Evolutionary conservation across 2,113 vertebrate genomes (phyloP).

Genomic region (Aramus guarauna): DNA sequence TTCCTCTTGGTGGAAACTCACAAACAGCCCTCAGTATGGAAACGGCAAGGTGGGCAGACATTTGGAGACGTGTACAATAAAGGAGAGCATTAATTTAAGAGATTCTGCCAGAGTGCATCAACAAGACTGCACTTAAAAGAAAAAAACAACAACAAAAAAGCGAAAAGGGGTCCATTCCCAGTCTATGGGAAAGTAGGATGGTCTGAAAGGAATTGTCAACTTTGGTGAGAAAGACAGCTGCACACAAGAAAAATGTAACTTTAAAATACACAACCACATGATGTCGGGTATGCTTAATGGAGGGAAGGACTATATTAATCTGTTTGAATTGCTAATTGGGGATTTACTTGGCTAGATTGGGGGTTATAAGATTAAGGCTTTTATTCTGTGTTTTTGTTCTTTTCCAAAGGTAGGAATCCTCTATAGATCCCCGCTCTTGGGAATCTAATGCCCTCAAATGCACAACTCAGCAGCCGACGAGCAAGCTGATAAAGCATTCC

Average conservation of each 20-base stretch:
- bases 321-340: constrained; percentile 66
- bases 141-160: neutral
- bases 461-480: neutral
- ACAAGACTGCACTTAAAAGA: neutral
- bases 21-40: neutral
- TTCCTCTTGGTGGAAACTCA: neutral
- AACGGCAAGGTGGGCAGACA: neutral
- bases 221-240: constrained; percentile 36
- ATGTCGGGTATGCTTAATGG: constrained; percentile 11
- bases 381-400: constrained; percentile 63
- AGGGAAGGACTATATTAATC: constrained; percentile 40
- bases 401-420: constrained; percentile 60
- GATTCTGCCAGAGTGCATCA: neutral
- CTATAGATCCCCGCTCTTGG: constrained; percentile 24
- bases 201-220: constrained; percentile 38
- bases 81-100: neutral
- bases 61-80: neutral
- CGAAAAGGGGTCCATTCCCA: neutral
- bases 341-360: constrained; percentile 50
- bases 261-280: constrained; percentile 14
- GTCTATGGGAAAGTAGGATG: neutral
- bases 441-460: constrained; percentile 31
- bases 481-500: constrained; percentile 48
- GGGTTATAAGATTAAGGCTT: constrained; percentile 55
- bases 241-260: constrained; percentile 29